Conservation (phyloP, 2,113 vertebrate species). For the Petrocephalus zakoni region DNA sequence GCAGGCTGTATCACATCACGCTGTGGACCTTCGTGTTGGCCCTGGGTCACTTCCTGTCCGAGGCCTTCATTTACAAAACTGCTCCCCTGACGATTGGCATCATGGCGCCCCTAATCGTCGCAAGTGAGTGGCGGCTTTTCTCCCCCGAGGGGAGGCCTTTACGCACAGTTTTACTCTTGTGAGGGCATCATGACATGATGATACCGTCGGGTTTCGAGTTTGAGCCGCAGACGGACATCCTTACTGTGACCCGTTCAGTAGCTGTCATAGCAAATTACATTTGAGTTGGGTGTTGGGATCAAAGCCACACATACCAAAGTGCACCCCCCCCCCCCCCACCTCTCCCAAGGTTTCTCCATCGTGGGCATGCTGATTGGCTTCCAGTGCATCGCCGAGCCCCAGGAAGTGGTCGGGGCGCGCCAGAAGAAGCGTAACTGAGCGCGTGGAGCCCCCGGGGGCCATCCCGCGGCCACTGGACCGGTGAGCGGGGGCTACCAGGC, state of each 20-base stretch:
- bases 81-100: conserved; percentile 82
- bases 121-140: conserved; percentile 54
- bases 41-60: conserved; percentile 84
- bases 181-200: background rate
- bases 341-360: conserved; percentile 79
- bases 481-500: background rate
- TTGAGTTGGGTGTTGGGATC: background rate
- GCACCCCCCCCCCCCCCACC: background rate
- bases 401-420: conserved; percentile 59
- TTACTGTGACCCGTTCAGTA: background rate
- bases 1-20: conserved; percentile 90
- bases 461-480: background rate
- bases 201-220: background rate
- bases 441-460: background rate
- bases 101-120: conserved; percentile 89
- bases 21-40: conserved; percentile 91
- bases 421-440: conserved; percentile 86
- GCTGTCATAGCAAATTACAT: background rate
- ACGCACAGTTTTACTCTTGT: too few species aligned
- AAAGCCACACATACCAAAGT: background rate
- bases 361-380: conserved; percentile 87
- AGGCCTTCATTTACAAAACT: conserved; percentile 84
- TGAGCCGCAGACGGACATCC: background rate
- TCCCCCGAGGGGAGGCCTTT: too few species aligned
- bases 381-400: conserved; percentile 68